A percentile compares a stretch with the other conserved stretches of the same genome.
Conservation (phyloP, 1,140 invertebrate species). For the Drosophila funebris region DNA sequence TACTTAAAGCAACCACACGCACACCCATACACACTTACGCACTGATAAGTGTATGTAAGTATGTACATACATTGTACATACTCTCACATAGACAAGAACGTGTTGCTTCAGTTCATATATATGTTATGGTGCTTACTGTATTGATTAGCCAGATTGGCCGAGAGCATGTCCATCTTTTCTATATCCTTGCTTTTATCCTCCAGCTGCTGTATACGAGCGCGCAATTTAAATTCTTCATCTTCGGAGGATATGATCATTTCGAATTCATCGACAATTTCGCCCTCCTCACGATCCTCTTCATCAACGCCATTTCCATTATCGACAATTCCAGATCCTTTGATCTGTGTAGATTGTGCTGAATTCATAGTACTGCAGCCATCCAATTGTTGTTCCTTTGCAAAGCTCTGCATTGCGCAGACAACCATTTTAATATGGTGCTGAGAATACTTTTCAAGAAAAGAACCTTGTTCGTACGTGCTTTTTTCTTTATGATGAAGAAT, state of each 20-base stretch:
- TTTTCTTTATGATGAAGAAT: background rate
- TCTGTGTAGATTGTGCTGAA: constrained; percentile 10
- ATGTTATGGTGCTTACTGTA: constrained; percentile 61
- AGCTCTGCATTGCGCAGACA: constrained; percentile 49
- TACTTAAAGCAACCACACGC: background rate
- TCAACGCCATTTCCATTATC: constrained; percentile 41
- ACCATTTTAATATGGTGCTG: constrained; percentile 28
- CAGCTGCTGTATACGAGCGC: constrained; percentile 72
- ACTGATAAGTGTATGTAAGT: constrained; percentile 17
- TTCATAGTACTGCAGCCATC: constrained; percentile 18
- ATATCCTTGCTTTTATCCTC: constrained; percentile 80
- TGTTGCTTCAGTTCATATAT: constrained; percentile 22
- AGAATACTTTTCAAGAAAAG: constrained; percentile 17
- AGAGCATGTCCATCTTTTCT: constrained; percentile 74
- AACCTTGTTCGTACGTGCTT: background rate
- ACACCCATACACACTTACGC: background rate
- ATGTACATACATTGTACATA: background rate
- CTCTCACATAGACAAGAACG: constrained; percentile 8
- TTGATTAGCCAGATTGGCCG: constrained; percentile 65
- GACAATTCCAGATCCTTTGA: constrained; percentile 16
- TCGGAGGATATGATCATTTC: constrained; percentile 79
- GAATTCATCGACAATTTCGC: constrained; percentile 82
- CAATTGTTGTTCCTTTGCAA: constrained; percentile 28
- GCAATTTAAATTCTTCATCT: constrained; percentile 74
- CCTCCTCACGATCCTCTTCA: constrained; percentile 68